Percentiles rank a stretch among this genome's conserved stretches.
Evolutionary conservation across 1,140 invertebrate species (phyloP).

Genomic region (Dreissena polymorpha): DNA sequence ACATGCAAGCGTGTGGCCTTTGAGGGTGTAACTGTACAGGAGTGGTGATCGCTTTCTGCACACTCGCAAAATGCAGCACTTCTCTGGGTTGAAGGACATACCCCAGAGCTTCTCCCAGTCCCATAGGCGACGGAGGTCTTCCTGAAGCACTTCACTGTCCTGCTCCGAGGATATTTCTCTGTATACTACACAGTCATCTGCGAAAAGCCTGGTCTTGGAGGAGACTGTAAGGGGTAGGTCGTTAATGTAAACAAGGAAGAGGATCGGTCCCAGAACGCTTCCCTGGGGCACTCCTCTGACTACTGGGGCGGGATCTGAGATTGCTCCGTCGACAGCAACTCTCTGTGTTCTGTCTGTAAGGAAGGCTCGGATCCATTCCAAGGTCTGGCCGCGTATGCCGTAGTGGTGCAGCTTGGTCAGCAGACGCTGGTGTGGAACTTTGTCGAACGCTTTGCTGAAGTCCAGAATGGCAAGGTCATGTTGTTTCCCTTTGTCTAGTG

Average conservation of each 20-base stretch:
- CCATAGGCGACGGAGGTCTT: background rate
- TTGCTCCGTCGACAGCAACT: too few relatives aligned
- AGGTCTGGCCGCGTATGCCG: too few relatives aligned
- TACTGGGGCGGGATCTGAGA: too few relatives aligned
- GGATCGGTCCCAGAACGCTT: too few relatives aligned
- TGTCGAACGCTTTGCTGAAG: constrained; percentile 34
- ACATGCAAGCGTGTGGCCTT: background rate
- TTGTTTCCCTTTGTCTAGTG: constrained; percentile 19
- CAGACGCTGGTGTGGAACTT: constrained; percentile 44
- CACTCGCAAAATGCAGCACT: constrained; percentile 19
- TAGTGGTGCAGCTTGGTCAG: constrained; percentile 13
- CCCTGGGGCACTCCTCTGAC: too few relatives aligned
- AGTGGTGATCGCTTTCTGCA: background rate
- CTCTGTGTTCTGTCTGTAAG: too few relatives aligned
- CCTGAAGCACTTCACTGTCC: background rate
- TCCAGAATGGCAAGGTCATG: constrained; percentile 19
- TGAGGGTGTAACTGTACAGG: background rate
- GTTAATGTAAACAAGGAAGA: too few relatives aligned
- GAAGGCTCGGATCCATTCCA: too few relatives aligned
- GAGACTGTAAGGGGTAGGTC: too few relatives aligned
- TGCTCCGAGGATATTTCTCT: background rate
- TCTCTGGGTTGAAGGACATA: constrained; percentile 1
- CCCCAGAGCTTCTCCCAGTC: constrained; percentile 19
- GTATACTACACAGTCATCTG: constrained; percentile 2
- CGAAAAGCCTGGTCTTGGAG: too few relatives aligned